A percentile compares a stretch with the other conserved stretches of the same genome.
These are phyloP conservation scores for Parus major DNA, from an alignment of 2,113 vertebrate species.

Conservation along the genomic window DNA sequence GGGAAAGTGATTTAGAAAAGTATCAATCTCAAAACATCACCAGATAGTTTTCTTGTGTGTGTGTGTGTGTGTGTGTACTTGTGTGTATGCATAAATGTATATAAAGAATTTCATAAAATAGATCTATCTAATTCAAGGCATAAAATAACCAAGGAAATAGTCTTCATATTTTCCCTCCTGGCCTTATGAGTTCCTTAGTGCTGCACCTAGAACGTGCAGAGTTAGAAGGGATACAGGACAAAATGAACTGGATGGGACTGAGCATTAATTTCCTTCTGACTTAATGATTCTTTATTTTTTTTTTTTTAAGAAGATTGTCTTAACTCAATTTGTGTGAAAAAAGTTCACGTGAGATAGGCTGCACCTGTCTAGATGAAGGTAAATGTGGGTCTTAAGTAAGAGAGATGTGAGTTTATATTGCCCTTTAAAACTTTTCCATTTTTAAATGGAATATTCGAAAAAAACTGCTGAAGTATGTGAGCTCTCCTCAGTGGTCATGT, in stretches of 20 bases:
- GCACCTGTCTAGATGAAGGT: neutral
- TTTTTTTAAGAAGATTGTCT: neutral
- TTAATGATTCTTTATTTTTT: neutral
- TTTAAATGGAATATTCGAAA: constrained; percentile 16
- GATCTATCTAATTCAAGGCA: neutral
- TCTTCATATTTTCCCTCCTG: neutral
- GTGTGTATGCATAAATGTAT: neutral
- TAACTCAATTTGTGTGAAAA: neutral
- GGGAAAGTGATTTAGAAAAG: neutral
- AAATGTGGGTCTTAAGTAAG: neutral
- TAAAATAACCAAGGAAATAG: neutral
- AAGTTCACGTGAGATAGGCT: neutral
- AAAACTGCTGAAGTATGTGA: neutral
- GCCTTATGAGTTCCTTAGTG: neutral
- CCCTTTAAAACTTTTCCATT: neutral
- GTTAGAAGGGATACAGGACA: neutral
- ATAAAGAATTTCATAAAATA: neutral
- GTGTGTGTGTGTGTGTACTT: fast-evolving
- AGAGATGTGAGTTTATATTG: neutral
- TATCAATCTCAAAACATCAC: neutral
- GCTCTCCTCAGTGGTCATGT: neutral
- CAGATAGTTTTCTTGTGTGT: neutral
- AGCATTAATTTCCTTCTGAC: neutral
- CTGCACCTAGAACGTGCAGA: neutral
- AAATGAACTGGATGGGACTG: neutral